A percentile compares a stretch with the other conserved stretches of the same genome.
Evolutionary conservation across 2,113 vertebrate species (phyloP).

Genomic region (Phaetusa simplex): DNA sequence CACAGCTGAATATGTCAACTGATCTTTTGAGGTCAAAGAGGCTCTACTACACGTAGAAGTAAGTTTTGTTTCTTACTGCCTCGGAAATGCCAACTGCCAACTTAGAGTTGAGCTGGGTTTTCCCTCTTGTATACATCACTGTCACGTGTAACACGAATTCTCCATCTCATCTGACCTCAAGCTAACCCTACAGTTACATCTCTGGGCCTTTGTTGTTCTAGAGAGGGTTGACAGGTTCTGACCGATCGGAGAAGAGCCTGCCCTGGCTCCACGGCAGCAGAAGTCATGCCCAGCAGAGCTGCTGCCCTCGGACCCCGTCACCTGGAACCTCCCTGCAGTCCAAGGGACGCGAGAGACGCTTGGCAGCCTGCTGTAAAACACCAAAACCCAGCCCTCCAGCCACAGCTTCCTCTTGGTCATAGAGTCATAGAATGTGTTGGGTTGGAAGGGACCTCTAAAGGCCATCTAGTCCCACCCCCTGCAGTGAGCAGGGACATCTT

Average conservation of each 20-base stretch:
- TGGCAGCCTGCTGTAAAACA: not conserved
- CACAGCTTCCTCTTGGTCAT: not conserved
- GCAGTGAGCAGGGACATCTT: not conserved
- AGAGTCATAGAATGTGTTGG: not conserved
- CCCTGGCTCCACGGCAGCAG: not conserved
- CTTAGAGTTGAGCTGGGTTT: not conserved
- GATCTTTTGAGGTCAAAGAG: not conserved
- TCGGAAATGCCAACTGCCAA: not conserved
- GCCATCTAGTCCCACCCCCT: not conserved
- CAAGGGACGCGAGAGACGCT: accelerated
- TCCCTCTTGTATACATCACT: not conserved
- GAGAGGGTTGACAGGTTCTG: not conserved
- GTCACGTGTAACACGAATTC: not conserved
- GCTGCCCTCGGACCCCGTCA: accelerated
- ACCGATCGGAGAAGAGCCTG: not conserved
- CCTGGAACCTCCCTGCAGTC: not conserved
- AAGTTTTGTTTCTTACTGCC: not conserved
- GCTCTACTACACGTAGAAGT: not conserved
- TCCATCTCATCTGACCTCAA: not conserved
- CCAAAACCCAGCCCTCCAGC: not conserved
- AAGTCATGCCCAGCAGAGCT: not conserved
- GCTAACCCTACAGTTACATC: not conserved
- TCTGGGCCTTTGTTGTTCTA: not conserved
- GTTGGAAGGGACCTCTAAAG: not conserved
- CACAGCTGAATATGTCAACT: not conserved